Base-by-base conservation (phyloP, 2,888 invertebrate genomes). In the Tetheella fluctuosa region DNA sequence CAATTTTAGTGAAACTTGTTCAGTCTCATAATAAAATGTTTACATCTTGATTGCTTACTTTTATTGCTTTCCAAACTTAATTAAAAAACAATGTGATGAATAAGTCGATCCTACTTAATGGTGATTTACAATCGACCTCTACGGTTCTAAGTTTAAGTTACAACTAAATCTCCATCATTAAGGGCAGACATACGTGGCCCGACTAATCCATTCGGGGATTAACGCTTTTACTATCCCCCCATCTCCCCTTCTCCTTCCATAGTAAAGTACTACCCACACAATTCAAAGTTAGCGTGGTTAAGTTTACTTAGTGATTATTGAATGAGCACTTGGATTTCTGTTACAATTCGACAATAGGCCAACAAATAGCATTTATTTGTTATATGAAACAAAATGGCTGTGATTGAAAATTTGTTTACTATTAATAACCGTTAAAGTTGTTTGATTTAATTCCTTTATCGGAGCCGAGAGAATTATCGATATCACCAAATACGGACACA, bases 311-410 rank as follows among this genome's bases (percentile, higher is more conserved):
- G 55, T 56, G 59, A 53, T 64, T 53, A 59, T 62, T 63, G 61
- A 57, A 48, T 23, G 39, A 37, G n/a, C 48, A 17, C 48, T 61
- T 53, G 52, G 60, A 58, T 63, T 64, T 59, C 58, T 52, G 62
- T 61, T 58, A 66, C 61, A 59, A 60, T 64, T 62, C 60, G 17
- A 59, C 61, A 23, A 52, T 34, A 62, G 63, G 65, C 58, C 63
- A 60, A 58, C 62, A 59, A 64, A 67, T 61, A 60, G 64, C 60
- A 62, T 67, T 66, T 67, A 48, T 67, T 66, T 65, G 57, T 53
- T 54, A 64, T 69, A 60, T 17, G 17, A 42, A 37, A 39, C 39
- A 39, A 39, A 42, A 42, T 42, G 37, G 37, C 37, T 42, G 42
- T 42, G 30, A 10, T 42, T 17, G 7, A 7, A 2, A 6, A 17